These are phyloP conservation scores for Eublepharis macularius DNA, from an alignment of 2,113 vertebrate genomes.

Conservation along the genomic window DNA sequence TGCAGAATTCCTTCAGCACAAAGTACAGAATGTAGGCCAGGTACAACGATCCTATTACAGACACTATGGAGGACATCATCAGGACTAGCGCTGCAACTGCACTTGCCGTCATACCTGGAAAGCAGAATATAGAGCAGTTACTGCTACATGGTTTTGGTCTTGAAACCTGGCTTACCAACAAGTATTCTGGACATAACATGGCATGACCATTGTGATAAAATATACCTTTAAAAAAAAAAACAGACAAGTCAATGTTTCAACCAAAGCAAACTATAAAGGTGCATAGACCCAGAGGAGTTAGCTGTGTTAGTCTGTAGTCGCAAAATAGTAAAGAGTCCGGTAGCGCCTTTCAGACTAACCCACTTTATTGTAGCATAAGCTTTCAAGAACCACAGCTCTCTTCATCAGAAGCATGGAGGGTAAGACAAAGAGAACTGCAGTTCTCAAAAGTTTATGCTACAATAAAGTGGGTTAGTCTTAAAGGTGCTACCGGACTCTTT, in stretches of 20 bases:
- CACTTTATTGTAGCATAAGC: no score
- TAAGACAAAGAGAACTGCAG: no score
- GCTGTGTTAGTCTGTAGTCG: no score
- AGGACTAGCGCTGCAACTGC: constrained; percentile 95
- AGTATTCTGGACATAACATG: not conserved
- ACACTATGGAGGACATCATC: constrained; percentile 96
- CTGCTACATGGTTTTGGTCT: not conserved
- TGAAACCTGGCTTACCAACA: not conserved
- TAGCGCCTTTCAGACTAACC: no score
- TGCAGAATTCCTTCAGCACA: constrained; percentile 98
- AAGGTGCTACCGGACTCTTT: no score
- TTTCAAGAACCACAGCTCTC: no score
- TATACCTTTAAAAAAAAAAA: not conserved
- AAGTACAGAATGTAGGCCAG: constrained; percentile 99
- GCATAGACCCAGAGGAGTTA: no score
- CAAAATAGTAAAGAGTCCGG: no score
- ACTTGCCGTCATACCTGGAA: constrained; percentile 95
- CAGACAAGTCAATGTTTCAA: not conserved
- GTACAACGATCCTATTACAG: constrained; percentile 94
- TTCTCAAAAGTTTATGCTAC: no score
- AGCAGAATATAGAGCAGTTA: constrained; percentile 61
- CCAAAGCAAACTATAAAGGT: not conserved
- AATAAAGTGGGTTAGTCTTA: no score
- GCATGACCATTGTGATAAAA: not conserved
- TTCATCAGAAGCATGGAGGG: no score